Evolutionary conservation across 2,113 vertebrate species (phyloP), one percentile per base, ranked within the genome.

Genomic region (Vimba vimba): DNA sequence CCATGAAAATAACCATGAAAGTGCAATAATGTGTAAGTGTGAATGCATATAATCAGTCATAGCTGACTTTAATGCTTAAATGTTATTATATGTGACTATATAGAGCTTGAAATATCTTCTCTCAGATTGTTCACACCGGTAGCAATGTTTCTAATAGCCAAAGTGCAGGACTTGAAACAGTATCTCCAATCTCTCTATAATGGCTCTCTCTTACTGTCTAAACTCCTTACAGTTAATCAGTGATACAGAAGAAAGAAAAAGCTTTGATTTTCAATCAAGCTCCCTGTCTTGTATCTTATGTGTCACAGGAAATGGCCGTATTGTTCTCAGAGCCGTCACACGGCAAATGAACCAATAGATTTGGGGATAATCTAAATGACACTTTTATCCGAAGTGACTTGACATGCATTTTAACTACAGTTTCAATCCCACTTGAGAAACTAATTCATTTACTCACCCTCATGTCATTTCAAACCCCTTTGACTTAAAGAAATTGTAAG

Each of bases 141-240:
- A 79, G 43, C 33, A 79, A 30, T 39, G 57, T 59, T 59, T 59
- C 52, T 39, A 30, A 57, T 4, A 74, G 50, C 55, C 36, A 10
- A 81, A 82, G 45, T 23, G 68, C 23, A 30, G 6, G 11, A 27
- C 15, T 27, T 84, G 84, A 76, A 78, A 78, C 43, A 39, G 33
- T 81, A 81, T 76, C 76, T 57, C 25, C 39, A 75, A 36, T 86
- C 79, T 86, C 33, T 62, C 30, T 17, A 7, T 88, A 80, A 88
- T 87, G 75, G 66, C 19, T 83, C 68, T 83, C 43, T 78, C 62
- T 69, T 57, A 59, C 43, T 15, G 27, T 50, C 27, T 60, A 43
- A 68, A 79, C 45, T 88, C 71, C 27, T 64, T 68, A 33, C 33
- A 59, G 59, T 71, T 62, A 77, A 17, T 17, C 15, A 52, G 15